phyloP scores from a whole-genome alignment of 2,113 vertebrate species.

The Callipepla squamata region DNA sequence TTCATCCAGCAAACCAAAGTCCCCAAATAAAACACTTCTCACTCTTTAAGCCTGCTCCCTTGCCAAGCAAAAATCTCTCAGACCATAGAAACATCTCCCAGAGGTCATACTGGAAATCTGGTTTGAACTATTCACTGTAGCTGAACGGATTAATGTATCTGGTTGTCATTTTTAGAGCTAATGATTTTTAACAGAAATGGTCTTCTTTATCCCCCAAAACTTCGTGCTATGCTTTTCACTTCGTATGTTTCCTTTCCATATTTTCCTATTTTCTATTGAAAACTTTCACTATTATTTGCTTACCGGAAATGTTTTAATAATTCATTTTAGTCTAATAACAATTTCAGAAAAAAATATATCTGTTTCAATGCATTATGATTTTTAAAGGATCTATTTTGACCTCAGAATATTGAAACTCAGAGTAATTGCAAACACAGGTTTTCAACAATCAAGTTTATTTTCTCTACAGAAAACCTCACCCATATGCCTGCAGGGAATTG shows the following conservation, averaged over 20 bases:
- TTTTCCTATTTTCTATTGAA: background rate
- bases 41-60: background rate
- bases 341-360: conserved; percentile 13
- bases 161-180: conserved; percentile 17
- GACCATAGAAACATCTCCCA: background rate
- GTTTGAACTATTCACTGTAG: background rate
- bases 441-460: conserved; percentile 73
- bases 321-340: conserved; percentile 54
- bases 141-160: background rate
- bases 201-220: background rate
- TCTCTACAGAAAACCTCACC: conserved; percentile 70
- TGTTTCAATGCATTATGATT: conserved; percentile 30
- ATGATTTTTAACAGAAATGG: conserved; percentile 6
- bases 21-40: background rate
- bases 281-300: background rate
- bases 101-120: conserved; percentile 2
- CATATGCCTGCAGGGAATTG: conserved; percentile 56
- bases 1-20: background rate
- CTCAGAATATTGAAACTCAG: conserved; percentile 57
- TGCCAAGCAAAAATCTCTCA: background rate
- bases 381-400: conserved; percentile 64
- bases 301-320: conserved; percentile 14
- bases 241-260: background rate
- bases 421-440: conserved; percentile 74
- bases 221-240: background rate